Evolutionary conservation across 2,888 invertebrate species (phyloP), one percentile per base, ranked within the genome.

Genomic region (Watsonalla cultraria): DNA sequence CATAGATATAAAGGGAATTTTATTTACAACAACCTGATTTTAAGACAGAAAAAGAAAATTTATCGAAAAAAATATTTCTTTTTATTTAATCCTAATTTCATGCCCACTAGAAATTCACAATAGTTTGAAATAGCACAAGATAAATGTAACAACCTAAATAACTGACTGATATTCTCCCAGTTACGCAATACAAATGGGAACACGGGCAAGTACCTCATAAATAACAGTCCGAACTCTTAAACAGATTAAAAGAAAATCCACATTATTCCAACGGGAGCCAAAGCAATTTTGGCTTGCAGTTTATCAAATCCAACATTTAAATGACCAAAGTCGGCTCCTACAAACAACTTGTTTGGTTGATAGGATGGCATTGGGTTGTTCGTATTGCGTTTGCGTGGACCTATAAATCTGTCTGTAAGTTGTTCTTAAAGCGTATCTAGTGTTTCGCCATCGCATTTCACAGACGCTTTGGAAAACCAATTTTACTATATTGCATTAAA

Each of bases 391-490:
- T 84, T 80, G 80, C 74, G 80, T 70, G 72, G 68, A 76, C 78
- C 86, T 78, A 89, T 89, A 89, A 89, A 89, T 89, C 86, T 87
- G 84, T 84, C 85, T 74, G 77, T 81, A 87, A 89, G 79, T 87
- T 86, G 74, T 84, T 82, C 84, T 84, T 85, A 85, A 86, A 82
- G 74, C 76, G 79, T 79, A 78, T 82, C 83, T 76, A 82, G 82
- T 86, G 85, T 86, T 84, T 79, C 79, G 72, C 69, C 66, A 74
- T 73, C 74, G 72, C 76, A 72, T 75, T 69, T 70, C 68, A 64
- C 76, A 79, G 79, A 76, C 80, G 78, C 78, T 76, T 79, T 80
- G 74, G 80, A 82, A 86, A 88, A 86, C 82, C 87, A 86, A 88
- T 89, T 85, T 84, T 80, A 81, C 79, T 86, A 79, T 80, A 83